Evolutionary conservation across 2,113 vertebrate species (phyloP).

Genomic region (Australoheros scitulus): DNA sequence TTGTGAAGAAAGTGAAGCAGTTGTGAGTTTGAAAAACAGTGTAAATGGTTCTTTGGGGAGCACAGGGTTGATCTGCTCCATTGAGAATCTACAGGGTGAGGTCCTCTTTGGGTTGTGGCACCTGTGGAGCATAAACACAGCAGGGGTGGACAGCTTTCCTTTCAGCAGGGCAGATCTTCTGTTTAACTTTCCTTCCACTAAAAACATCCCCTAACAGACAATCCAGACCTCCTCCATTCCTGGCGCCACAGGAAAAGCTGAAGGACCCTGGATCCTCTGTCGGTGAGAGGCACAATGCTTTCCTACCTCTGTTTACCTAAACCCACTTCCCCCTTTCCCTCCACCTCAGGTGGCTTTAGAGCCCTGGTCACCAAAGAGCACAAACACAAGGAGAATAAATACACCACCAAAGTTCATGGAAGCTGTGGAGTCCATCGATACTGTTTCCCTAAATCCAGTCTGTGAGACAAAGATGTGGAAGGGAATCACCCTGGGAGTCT

Average conservation of each 20-base stretch:
- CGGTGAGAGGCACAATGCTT: conserved; percentile 67
- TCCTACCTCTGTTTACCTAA: conserved; percentile 69
- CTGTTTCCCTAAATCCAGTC: conserved; percentile 30
- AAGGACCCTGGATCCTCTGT: conserved; percentile 58
- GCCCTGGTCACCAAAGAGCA: conserved; percentile 37
- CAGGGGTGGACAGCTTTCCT: conserved; percentile 63
- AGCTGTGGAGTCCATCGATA: conserved; percentile 38
- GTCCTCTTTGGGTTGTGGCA: conserved; percentile 57
- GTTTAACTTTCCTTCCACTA: conserved; percentile 71
- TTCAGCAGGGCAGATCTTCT: conserved; percentile 60
- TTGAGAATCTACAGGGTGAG: conserved; percentile 46
- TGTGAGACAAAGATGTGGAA: conserved; percentile 54
- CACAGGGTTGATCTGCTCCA: conserved; percentile 20
- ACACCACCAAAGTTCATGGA: conserved; percentile 25
- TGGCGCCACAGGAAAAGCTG: conserved; percentile 68
- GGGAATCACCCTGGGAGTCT: conserved; percentile 34
- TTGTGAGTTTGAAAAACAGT: conserved; percentile 23
- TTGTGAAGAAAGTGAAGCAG: not conserved
- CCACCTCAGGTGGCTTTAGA: conserved; percentile 60
- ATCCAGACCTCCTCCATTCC: conserved; percentile 64
- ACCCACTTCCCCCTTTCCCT: conserved; percentile 63
- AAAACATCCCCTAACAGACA: conserved; percentile 75
- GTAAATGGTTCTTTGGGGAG: conserved; percentile 28
- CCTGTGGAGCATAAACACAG: conserved; percentile 74
- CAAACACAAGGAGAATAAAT: conserved; percentile 51